Base-by-base conservation (phyloP, 2,113 vertebrate genomes). In the Chlorodrepanis virens region DNA sequence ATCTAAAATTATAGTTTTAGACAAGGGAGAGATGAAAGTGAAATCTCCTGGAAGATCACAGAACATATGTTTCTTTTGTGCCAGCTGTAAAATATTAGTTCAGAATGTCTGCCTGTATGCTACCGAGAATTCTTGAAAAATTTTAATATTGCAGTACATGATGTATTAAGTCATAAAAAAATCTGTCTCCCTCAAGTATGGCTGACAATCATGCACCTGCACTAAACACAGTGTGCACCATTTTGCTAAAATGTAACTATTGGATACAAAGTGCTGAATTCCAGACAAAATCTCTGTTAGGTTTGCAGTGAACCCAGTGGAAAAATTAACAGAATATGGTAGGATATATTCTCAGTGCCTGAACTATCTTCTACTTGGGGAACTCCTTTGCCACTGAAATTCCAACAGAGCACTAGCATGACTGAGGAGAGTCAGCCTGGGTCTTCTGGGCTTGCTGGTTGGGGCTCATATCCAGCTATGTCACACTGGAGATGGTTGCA, bases 1-100 rank as follows among this genome's bases (percentile, higher is more conserved):
- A 69, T 88, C 33, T 79, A 72, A 85, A 76, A 74, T 67, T 8
- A 72, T 54, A 61, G 23, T 22, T 80, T 80, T 63, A 88, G 54
- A 68, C 1, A 2, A 61, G n/a, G 6, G 28, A 89, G 37, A 93
- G 16, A 87, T 79, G 57, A 70, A 94, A 95, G 64, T 49, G 33
- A 89, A 94, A 86, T 93, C 76, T 92, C 29, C 61, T 87, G 67
- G 67, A 91, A 88, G 50, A 96, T 83, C 45, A 86, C 20, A 74
- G 67, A 93, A 69, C 45, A 50, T 79, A 67, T 47, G 57, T 61
- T 37, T 82, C 18, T 79, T 53, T 79, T 50, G 29, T 69, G 40
- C 49, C 60, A 94, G 69, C 47, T 91, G 84, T 82, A 91, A 89
- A 82, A 85, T 85, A 83, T 87, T 79, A 87, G 78, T 27, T 47